Base-by-base conservation (phyloP, 2,888 invertebrate species). In the Cantharis flavilabris region DNA sequence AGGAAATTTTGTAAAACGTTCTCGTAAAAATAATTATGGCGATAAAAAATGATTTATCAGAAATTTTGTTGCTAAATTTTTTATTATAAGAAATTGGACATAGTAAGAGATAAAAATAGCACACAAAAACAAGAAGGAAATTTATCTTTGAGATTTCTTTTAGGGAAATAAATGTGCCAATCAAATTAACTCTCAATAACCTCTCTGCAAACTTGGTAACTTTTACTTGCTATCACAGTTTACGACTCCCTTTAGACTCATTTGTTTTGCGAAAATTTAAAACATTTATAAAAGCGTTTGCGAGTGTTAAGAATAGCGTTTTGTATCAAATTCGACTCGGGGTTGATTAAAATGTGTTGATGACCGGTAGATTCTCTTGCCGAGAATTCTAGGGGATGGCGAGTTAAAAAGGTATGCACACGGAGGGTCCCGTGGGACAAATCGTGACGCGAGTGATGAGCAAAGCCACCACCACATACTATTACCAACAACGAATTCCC, bases 391-490 rank as follows among this genome's bases (percentile, higher is more conserved):
- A 85, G 84, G 71, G 82, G 84, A 84, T 83, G 84, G 84, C 85
- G 83, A 83, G 83, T 65, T 64, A 76, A 71, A 18, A 77, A 80
- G 83, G 83, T 84, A 83, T 83, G 84, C 84, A 84, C 86, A 83
- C 83, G 82, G 82, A 82, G 81, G 79, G 83, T 85, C 87, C 82
- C 85, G 62, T 28, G 86, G 82, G 87, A 82, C 67, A 80, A 80
- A 85, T 86, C 85, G 86, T 86, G 87, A 86, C 84, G 83, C 82
- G 84, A 83, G 86, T 86, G 84, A 86, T 86, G 84, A 80, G 79
- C 79, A 80, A 80, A 79, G 80, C 76, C 76, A 84, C 84, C 83
- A 83, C 85, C 84, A 85, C 84, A 85, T 83, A 83, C 83, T 83
- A 83, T 84, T 83, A 82, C 83, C 75, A 70, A 78, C 65, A 69